Evolutionary conservation across 64 coral and sea anemone species (phyloP).

Genomic region (Actinia equina): DNA sequence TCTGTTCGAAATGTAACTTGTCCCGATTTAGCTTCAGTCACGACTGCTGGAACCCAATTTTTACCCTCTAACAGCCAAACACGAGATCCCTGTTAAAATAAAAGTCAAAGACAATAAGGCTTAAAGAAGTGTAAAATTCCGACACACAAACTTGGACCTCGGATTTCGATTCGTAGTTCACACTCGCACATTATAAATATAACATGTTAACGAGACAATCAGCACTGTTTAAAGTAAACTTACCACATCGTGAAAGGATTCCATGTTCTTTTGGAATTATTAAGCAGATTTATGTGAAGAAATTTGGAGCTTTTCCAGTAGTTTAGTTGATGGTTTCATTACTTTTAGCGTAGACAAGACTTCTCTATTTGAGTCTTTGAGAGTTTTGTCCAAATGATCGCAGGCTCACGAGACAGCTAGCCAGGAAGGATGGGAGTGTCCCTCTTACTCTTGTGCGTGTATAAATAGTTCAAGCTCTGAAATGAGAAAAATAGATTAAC

Average conservation of each 20-base stretch:
- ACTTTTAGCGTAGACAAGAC: neutral
- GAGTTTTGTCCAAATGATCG: neutral
- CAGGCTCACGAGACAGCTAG: neutral
- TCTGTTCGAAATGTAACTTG: slow-evolving; percentile 79
- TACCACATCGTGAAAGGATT: slow-evolving; percentile 94
- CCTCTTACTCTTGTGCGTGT: neutral
- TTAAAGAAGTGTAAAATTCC: slow-evolving; percentile 39
- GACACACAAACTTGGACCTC: slow-evolving; percentile 40
- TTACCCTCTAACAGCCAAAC: slow-evolving; percentile 94
- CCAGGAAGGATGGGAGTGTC: slow-evolving; percentile 16
- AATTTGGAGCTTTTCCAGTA: neutral
- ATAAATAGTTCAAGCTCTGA: neutral
- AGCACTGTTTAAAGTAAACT: neutral
- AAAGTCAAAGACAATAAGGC: neutral
- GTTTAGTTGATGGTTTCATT: neutral
- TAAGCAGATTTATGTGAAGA: neutral
- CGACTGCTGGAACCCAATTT: slow-evolving; percentile 79
- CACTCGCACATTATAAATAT: neutral
- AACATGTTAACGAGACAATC: slow-evolving; percentile 15
- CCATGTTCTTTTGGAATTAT: slow-evolving; percentile 48
- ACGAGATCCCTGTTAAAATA: slow-evolving; percentile 65
- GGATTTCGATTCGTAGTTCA: neutral
- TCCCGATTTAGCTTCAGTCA: slow-evolving; percentile 59
- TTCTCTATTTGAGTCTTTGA: neutral
- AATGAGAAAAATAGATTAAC: neutral